These are phyloP conservation scores for Pachycephus smyrnensis DNA, from an alignment of 2,888 invertebrate genomes.

Conservation along the genomic window DNA sequence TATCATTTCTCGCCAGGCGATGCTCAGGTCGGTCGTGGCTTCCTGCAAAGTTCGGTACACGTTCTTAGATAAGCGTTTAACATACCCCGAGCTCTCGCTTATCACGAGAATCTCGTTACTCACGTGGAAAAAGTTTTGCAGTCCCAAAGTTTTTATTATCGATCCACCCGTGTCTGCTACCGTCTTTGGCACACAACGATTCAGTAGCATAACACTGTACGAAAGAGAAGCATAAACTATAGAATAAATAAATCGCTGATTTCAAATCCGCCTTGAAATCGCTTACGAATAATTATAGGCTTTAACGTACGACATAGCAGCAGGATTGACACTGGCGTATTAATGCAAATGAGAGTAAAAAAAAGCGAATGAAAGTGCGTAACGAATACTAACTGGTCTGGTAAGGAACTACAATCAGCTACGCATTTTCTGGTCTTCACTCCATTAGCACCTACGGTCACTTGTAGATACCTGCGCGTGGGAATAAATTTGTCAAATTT, in stretches of 20 bases:
- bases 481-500: neutral
- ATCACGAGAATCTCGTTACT: slow-evolving; percentile 28
- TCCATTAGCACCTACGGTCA: slow-evolving; percentile 35
- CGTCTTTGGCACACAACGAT: slow-evolving; percentile 70
- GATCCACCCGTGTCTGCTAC: slow-evolving; percentile 62
- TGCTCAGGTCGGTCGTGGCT: slow-evolving; percentile 72
- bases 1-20: slow-evolving; percentile 72
- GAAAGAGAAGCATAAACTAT: slow-evolving; percentile 20
- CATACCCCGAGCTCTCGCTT: too few species aligned
- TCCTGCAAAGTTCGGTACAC: slow-evolving; percentile 66
- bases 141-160: slow-evolving; percentile 68
- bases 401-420: slow-evolving; percentile 52
- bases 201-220: slow-evolving; percentile 69
- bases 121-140: slow-evolving; percentile 69
- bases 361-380: too few species aligned
- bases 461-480: slow-evolving; percentile 42
- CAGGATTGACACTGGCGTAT: too few species aligned
- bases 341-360: too few species aligned
- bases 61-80: neutral
- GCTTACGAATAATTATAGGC: too few species aligned
- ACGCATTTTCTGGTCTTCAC: slow-evolving; percentile 58
- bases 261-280: too few species aligned
- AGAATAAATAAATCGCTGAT: neutral
- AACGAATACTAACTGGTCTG: slow-evolving; percentile 37
- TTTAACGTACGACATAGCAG: too few species aligned